Percentiles rank a stretch among this genome's conserved stretches.
These are phyloP conservation scores for Stegophylla sp. DNA, from an alignment of 2,888 invertebrate species.

Conservation along the genomic window DNA sequence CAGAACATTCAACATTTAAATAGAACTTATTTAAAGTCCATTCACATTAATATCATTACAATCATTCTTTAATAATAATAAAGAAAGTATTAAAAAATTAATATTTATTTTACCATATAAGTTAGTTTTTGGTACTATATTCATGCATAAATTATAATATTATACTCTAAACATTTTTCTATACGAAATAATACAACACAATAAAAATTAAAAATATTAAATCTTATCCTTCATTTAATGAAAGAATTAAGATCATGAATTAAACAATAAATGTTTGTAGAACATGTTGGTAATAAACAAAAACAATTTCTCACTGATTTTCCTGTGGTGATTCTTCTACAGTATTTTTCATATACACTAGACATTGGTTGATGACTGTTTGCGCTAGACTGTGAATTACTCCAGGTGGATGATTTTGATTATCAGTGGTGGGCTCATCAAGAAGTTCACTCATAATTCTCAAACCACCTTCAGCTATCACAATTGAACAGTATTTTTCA, in stretches of 20 bases:
- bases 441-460: constrained; percentile 74
- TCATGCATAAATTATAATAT: constrained; percentile 16
- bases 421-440: constrained; percentile 66
- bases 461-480: constrained; percentile 86
- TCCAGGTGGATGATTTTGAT: constrained; percentile 28
- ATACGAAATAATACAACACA: constrained; percentile 33
- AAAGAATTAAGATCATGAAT: constrained; percentile 23
- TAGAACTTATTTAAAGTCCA: constrained; percentile 20
- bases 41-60: constrained; percentile 10
- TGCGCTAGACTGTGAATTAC: constrained; percentile 45
- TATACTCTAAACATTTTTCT: constrained; percentile 14
- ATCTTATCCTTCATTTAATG: too few relatives aligned
- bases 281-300: constrained; percentile 9
- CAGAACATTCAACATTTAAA: constrained; percentile 38
- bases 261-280: constrained; percentile 29
- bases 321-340: constrained; percentile 24
- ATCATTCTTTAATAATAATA: constrained; percentile 8
- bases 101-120: constrained; percentile 29
- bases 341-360: constrained; percentile 46
- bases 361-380: constrained; percentile 50
- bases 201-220: background rate
- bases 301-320: constrained; percentile 21
- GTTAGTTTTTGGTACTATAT: constrained; percentile 33
- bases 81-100: constrained; percentile 21
- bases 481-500: constrained; percentile 87